Conservation (phyloP, 2,888 invertebrate genomes). For the Andrena bicolor region DNA sequence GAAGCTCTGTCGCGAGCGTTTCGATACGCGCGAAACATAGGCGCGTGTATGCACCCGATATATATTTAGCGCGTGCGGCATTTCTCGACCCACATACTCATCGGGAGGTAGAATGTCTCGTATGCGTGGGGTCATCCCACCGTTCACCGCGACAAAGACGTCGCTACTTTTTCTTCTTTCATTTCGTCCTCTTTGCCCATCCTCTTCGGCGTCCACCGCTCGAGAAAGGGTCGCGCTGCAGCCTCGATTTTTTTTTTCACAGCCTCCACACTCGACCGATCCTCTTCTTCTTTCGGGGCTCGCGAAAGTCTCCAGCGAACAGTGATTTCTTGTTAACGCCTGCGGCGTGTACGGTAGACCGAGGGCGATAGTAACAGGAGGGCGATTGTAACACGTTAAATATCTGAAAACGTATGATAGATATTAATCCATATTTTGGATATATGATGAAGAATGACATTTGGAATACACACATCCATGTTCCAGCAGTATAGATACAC, state of each 20-base stretch:
- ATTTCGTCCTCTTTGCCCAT: not conserved
- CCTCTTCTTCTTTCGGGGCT: not conserved
- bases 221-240: conserved; percentile 1
- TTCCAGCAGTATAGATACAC: too few relatives aligned
- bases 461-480: too few relatives aligned
- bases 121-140: conserved; percentile 75
- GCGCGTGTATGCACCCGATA: conserved; percentile 61
- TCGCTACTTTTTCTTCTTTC: conserved; percentile 46
- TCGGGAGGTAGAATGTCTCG: conserved; percentile 79
- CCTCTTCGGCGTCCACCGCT: conserved; percentile 12
- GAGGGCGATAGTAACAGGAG: too few relatives aligned
- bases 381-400: too few relatives aligned
- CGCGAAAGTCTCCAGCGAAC: not conserved
- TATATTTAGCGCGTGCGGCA: conserved; percentile 82
- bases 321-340: conserved; percentile 1
- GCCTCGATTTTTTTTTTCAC: conserved; percentile 41
- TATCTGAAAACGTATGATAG: too few relatives aligned
- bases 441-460: too few relatives aligned
- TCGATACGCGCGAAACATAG: conserved; percentile 43
- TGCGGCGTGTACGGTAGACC: too few relatives aligned
- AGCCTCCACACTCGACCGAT: conserved; percentile 8
- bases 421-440: too few relatives aligned
- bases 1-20: conserved; percentile 10
- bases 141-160: conserved; percentile 63
- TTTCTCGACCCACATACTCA: conserved; percentile 83